Evolutionary conservation across 2,888 invertebrate species (phyloP).

Genomic region (Zele albiditarsus): DNA sequence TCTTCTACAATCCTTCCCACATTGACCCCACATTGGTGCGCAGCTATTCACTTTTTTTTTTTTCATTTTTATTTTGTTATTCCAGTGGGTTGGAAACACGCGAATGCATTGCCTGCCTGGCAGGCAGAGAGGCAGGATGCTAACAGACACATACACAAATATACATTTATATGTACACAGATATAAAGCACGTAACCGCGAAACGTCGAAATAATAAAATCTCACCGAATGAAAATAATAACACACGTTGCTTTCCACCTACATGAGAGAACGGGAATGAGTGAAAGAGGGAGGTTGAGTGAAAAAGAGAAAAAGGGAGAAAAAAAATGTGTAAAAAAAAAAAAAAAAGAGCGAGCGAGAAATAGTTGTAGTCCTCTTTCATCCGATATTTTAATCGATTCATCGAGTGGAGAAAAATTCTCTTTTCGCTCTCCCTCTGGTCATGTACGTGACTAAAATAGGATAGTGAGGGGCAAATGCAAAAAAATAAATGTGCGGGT

Average conservation of each 20-base stretch:
- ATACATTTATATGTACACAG: conserved; percentile 13
- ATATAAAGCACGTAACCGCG: conserved; percentile 40
- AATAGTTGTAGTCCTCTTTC: conserved; percentile 6
- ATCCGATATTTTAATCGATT: conserved; percentile 42
- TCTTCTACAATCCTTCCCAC: not conserved
- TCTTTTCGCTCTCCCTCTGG: not conserved
- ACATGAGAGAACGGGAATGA: not conserved
- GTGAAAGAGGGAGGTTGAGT: not conserved
- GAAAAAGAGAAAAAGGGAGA: not conserved
- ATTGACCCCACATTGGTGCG: not conserved
- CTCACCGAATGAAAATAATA: conserved; percentile 42
- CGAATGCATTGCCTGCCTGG: conserved; percentile 7
- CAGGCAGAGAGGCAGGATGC: conserved; percentile 15
- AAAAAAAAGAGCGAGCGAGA: not conserved
- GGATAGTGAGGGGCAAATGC: conserved; percentile 4
- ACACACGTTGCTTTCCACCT: conserved; percentile 16
- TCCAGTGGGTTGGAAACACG: conserved; percentile 29
- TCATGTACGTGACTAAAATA: not conserved
- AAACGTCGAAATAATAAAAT: conserved; percentile 45
- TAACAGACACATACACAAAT: conserved; percentile 30
- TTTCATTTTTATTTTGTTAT: conserved; percentile 22
- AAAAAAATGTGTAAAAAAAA: not conserved
- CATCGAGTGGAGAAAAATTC: conserved; percentile 32
- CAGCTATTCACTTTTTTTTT: conserved; percentile 18
- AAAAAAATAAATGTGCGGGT: not conserved